These are phyloP conservation scores for Timema cristinae DNA, from an alignment of 2,888 invertebrate genomes.

Conservation along the genomic window DNA sequence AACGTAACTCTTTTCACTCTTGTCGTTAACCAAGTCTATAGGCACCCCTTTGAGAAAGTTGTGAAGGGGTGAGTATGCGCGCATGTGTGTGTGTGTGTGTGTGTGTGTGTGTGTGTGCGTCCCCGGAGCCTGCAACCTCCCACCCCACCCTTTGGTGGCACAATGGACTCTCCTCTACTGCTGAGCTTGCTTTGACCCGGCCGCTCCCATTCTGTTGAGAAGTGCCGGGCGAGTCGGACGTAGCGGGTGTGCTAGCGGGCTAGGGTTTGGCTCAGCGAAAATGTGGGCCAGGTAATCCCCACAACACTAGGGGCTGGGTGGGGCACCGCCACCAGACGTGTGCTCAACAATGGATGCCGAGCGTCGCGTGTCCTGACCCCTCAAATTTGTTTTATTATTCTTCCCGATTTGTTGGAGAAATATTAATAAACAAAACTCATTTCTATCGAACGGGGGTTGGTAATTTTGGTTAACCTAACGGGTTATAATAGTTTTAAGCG, in stretches of 20 bases:
- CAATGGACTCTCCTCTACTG: constrained; percentile 22
- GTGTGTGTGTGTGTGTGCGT: not conserved
- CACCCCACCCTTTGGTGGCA: constrained; percentile 11
- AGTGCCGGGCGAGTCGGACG: constrained; percentile 28
- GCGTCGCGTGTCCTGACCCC: constrained; percentile 29
- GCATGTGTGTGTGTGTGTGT: not conserved
- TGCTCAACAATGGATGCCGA: constrained; percentile 22
- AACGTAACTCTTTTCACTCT: too few species aligned
- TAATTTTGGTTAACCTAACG: too few species aligned
- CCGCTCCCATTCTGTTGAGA: constrained; percentile 31
- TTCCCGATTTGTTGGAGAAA: too few species aligned
- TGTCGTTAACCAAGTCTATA: too few species aligned
- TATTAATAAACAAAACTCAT: too few species aligned
- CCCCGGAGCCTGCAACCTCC: not conserved
- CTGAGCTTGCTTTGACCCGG: constrained; percentile 29
- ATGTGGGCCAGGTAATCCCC: constrained; percentile 29
- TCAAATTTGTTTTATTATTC: too few species aligned
- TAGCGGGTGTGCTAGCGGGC: constrained; percentile 12
- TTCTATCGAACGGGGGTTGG: too few species aligned
- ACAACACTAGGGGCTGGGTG: constrained; percentile 23
- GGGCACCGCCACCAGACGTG: constrained; percentile 24
- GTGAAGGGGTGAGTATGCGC: too few species aligned
- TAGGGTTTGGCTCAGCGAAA: constrained; percentile 24
- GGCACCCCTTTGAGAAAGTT: too few species aligned
- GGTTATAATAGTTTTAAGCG: constrained; percentile 7